phyloP scores from a whole-genome alignment of 2,797 vertebrate species.

The Philypnodon macrostomus region DNA sequence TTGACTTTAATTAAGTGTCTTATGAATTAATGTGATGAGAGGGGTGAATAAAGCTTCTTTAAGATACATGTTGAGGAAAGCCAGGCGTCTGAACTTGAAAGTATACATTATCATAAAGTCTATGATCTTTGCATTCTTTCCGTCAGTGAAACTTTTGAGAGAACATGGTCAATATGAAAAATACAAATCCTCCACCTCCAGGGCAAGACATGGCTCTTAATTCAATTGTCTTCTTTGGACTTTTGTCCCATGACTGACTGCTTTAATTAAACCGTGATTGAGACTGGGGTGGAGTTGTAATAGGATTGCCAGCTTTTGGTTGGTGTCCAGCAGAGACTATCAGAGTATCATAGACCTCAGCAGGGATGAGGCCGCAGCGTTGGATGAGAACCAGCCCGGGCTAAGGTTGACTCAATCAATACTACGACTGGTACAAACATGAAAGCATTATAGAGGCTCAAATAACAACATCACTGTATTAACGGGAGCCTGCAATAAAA shows the following conservation, averaged over 20 bases:
- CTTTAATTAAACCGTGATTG: constrained; percentile 71
- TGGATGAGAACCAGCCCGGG: constrained; percentile 41
- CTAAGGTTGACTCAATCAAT: constrained; percentile 54
- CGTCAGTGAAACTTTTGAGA: constrained; percentile 30
- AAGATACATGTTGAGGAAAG: too few relatives aligned
- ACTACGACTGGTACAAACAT: constrained; percentile 40
- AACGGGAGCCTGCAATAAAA: too few relatives aligned
- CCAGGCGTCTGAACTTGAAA: too few relatives aligned
- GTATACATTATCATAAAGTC: too few relatives aligned
- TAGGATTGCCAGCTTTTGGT: constrained; percentile 69
- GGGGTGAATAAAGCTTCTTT: too few relatives aligned
- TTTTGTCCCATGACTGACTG: constrained; percentile 49
- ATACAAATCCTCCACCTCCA: constrained; percentile 47
- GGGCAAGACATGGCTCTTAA: constrained; percentile 42
- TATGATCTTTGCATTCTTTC: too few relatives aligned
- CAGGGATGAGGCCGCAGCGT: constrained; percentile 42
- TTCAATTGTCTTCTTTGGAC: constrained; percentile 55
- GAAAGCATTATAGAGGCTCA: constrained; percentile 14
- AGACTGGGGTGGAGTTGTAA: constrained; percentile 61
- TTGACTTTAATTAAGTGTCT: too few relatives aligned
- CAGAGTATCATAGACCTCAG: constrained; percentile 56
- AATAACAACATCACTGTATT: constrained; percentile 1
- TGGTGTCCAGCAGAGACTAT: constrained; percentile 54
- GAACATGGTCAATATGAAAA: constrained; percentile 39
- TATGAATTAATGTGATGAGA: too few relatives aligned